A percentile compares a stretch with the other conserved stretches of the same genome.
phyloP scores from a whole-genome alignment of 1,140 invertebrate genomes.

The Steinernema feltiae region DNA sequence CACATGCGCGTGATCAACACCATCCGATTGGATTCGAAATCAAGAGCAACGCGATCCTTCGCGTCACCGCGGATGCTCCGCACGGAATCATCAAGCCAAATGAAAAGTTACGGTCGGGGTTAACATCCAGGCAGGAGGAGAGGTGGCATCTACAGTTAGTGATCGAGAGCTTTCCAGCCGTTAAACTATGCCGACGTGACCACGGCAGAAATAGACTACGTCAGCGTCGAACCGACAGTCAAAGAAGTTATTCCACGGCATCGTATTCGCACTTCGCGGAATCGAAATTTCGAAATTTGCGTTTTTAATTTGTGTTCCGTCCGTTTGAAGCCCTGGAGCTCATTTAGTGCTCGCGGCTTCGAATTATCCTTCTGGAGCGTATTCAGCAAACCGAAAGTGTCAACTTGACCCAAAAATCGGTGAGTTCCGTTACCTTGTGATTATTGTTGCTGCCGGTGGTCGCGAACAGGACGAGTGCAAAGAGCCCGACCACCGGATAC shows the following conservation, averaged over 20 bases:
- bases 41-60: conserved; percentile 37
- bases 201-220: conserved; percentile 28
- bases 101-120: conserved; percentile 25
- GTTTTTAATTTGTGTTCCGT: conserved; percentile 37
- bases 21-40: conserved; percentile 33
- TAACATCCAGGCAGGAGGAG: conserved; percentile 30
- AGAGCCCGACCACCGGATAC: conserved; percentile 49
- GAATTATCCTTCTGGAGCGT: neutral
- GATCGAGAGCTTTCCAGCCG: conserved; percentile 16
- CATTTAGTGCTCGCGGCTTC: conserved; percentile 17
- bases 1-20: conserved; percentile 34
- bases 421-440: neutral
- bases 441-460: conserved; percentile 18
- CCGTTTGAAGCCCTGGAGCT: conserved; percentile 49
- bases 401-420: neutral
- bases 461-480: conserved; percentile 50
- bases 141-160: neutral
- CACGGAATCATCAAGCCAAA: conserved; percentile 33
- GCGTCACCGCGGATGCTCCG: conserved; percentile 34
- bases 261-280: too few relatives aligned
- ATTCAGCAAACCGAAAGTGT: neutral
- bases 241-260: conserved; percentile 25
- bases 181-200: conserved; percentile 24
- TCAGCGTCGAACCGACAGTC: conserved; percentile 22
- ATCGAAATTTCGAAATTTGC: too few relatives aligned